A percentile compares a stretch with the other conserved stretches of the same genome.
Conservation (phyloP, 2,113 vertebrate species). For the Eurystomus gularis region DNA sequence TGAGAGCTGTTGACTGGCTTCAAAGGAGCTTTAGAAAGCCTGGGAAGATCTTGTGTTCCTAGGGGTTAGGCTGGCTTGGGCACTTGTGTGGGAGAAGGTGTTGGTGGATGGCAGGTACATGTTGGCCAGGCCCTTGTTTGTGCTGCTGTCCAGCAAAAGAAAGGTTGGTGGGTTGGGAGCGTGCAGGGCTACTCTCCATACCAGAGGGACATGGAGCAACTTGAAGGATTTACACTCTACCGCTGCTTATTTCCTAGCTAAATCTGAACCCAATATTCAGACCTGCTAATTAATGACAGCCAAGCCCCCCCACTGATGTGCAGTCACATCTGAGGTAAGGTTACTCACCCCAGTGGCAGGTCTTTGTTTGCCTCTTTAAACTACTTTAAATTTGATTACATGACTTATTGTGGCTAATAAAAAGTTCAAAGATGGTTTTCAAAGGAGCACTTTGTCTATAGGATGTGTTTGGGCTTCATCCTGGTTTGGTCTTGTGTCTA, state of each 20-base stretch:
- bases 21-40: background rate
- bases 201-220: background rate
- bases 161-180: background rate
- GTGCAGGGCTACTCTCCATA: background rate
- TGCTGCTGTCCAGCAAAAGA: background rate
- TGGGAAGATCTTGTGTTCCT: background rate
- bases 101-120: background rate
- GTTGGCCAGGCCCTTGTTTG: background rate
- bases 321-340: rapidly evolving
- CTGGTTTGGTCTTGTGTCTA: background rate
- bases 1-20: background rate
- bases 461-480: background rate
- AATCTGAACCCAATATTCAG: background rate
- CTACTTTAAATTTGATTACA: background rate
- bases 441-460: background rate
- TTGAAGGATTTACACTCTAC: background rate
- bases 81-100: background rate
- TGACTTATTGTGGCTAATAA: background rate
- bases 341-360: background rate
- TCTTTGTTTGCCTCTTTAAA: background rate
- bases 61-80: background rate
- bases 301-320: background rate
- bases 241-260: background rate
- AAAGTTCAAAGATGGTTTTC: background rate
- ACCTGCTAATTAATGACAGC: background rate